A percentile compares a stretch with the other conserved stretches of the same genome.
Conservation (phyloP, 2,888 invertebrate genomes). For the Amiota communis region DNA sequence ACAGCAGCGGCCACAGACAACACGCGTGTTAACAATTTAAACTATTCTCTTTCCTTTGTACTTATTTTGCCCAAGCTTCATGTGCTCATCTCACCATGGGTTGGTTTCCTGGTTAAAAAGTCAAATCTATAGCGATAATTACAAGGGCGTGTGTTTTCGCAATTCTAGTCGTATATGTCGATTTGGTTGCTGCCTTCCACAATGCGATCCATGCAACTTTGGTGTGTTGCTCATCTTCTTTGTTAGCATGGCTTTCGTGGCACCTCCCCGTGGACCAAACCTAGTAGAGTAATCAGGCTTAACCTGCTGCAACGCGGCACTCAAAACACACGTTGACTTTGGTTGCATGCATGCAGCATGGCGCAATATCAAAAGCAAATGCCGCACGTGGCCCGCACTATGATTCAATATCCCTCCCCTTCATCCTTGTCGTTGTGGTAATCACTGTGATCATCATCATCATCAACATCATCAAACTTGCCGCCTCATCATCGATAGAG, state of each 20-base stretch:
- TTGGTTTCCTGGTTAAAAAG: constrained; percentile 2
- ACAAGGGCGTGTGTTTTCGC: constrained; percentile 54
- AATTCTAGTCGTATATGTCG: neutral
- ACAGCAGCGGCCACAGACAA: neutral
- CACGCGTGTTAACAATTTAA: constrained; percentile 18
- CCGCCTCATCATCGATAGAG: neutral
- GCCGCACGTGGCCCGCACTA: constrained; percentile 22
- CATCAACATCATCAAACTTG: no score
- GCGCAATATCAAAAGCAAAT: constrained; percentile 21
- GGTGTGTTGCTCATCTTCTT: constrained; percentile 5
- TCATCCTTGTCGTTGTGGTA: constrained; percentile 4
- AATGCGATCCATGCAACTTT: neutral
- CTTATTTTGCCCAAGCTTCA: neutral
- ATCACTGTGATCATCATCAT: constrained; percentile 22
- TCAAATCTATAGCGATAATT: constrained; percentile 58
- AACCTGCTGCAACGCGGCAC: neutral
- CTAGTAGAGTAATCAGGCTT: neutral
- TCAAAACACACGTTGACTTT: constrained; percentile 6
- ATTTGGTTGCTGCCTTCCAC: neutral
- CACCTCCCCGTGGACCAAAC: neutral
- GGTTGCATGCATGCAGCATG: constrained; percentile 10
- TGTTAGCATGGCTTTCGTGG: no score
- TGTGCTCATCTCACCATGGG: neutral
- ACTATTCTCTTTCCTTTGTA: neutral
- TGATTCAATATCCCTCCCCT: neutral